These are phyloP conservation scores for Catonia carolina DNA, from an alignment of 2,888 invertebrate genomes.

Conservation along the genomic window DNA sequence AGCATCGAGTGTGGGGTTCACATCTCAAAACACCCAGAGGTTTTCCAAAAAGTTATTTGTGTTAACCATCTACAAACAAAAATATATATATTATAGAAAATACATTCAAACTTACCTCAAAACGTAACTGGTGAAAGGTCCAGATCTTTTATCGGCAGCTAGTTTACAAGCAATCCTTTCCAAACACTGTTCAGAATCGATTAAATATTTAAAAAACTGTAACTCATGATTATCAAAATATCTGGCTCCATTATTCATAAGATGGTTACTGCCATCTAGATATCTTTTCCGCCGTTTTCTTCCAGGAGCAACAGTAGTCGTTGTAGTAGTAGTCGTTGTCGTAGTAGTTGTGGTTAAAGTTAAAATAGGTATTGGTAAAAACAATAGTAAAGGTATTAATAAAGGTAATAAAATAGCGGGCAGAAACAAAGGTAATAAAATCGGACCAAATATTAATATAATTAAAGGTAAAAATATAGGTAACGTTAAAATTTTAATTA, in stretches of 20 bases:
- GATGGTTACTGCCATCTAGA: background rate
- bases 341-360: background rate
- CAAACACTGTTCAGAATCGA: background rate
- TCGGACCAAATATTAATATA: background rate
- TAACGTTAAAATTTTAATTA: background rate
- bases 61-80: no score
- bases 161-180: conserved; percentile 9
- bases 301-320: background rate
- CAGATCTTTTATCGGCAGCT: background rate
- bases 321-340: conserved; percentile 2
- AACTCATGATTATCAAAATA: background rate
- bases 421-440: background rate
- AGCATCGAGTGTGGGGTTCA: no score
- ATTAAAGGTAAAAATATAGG: background rate
- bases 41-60: no score
- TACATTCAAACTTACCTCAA: no score
- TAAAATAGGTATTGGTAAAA: background rate
- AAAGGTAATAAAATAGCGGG: background rate
- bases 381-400: background rate
- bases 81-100: no score
- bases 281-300: background rate
- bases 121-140: no score
- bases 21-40: no score
- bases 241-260: no score
- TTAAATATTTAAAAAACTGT: background rate